phyloP scores from a whole-genome alignment of 2,797 vertebrate genomes.

The Myotis daubentonii region DNA sequence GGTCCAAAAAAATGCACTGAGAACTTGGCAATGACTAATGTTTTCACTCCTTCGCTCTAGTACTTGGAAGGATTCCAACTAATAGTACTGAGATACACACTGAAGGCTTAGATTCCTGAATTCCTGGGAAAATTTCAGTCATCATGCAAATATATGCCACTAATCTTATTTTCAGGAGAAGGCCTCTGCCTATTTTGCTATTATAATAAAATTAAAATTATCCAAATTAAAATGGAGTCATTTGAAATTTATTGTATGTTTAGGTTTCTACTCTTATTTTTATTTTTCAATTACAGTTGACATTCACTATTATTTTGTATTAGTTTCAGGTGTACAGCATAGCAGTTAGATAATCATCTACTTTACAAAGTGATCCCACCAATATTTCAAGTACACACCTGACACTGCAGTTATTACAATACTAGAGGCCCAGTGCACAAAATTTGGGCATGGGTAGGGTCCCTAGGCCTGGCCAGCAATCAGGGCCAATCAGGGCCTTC shows the following conservation, averaged over 20 bases:
- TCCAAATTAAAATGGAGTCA: not conserved
- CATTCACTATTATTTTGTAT: not conserved
- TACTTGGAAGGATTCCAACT: not conserved
- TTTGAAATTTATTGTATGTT: not conserved
- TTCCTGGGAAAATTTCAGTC: slow-evolving; percentile 32
- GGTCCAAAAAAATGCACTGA: slow-evolving; percentile 37
- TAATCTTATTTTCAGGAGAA: not conserved
- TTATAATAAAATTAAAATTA: not conserved
- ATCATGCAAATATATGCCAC: not conserved
- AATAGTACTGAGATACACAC: slow-evolving; percentile 26
- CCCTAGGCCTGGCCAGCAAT: too few species aligned
- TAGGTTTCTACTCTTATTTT: not conserved
- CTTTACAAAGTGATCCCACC: not conserved
- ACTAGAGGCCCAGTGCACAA: too few species aligned
- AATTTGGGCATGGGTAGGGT: too few species aligned
- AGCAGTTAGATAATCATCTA: not conserved
- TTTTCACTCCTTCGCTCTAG: slow-evolving; percentile 36
- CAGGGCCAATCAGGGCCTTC: too few species aligned
- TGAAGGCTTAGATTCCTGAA: not conserved
- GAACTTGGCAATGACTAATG: slow-evolving; percentile 58
- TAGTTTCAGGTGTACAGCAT: not conserved
- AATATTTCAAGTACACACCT: not conserved
- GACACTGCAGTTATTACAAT: not conserved
- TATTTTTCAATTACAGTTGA: not conserved
- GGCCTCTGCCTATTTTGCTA: not conserved